Evolutionary conservation across 2,113 vertebrate genomes (phyloP), one percentile per base, ranked within the genome.

Genomic region (Odontophorus gujanensis): DNA sequence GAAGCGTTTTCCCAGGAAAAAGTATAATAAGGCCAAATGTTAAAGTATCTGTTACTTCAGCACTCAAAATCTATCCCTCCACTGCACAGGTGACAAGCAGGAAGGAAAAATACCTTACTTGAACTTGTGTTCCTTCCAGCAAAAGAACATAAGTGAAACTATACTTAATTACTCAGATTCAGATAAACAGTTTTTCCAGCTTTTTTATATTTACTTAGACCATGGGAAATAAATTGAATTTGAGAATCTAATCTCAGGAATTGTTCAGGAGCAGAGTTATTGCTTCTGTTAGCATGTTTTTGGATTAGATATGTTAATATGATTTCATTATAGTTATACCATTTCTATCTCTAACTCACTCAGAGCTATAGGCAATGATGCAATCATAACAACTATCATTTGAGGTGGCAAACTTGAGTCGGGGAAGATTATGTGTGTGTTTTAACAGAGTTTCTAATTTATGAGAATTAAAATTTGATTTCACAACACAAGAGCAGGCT

Each of bases 241-340:
- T 77, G 24, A 82, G 75, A 92, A 66, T 87, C 75, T 91, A 42
- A 89, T 89, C 62, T 38, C 36, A 82, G 26, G 36, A 89, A 91
- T 82, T 85, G 48, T 82, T 89, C 81, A 82, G 50, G 22, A 89
- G 45, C 42, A 85, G 7, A 53, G 24, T 89, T 96, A 91, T 95
- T 92, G 67, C 85, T 87, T 96, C 72, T 74, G 36, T 67, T 94
- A 94, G 48, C 45, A 18, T 59, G n/a, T 6, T 91, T 96, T 91
- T 85, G 30, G 42, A 82, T 80, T 74, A 67, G 63, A 74, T 91
- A 73, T 89, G 63, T 36, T 94, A 92, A 91, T 94, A 53, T 25
- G 21, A 13, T 85, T 95, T 47, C 79, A 73, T 93, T 92, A 89
- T 0, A 4, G 45, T 67, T 62, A 69, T 58, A 66, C 45, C 13